A percentile compares a stretch with the other conserved stretches of the same genome.
Evolutionary conservation across 2,888 invertebrate species (phyloP).

Genomic region (Beris chalybata): DNA sequence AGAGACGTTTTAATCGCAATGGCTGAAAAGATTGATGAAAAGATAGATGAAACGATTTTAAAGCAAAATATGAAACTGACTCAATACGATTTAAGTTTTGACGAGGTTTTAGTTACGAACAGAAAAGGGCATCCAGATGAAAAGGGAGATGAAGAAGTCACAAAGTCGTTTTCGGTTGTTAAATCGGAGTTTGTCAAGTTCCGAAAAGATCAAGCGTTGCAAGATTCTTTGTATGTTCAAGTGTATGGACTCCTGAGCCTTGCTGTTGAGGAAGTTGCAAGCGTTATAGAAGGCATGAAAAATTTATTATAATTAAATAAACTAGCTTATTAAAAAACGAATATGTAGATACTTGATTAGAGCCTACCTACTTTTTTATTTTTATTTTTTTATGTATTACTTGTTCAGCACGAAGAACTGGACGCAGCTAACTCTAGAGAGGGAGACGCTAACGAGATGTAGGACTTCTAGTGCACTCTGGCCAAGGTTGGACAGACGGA

Average conservation of each 20-base stretch:
- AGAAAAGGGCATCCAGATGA: neutral
- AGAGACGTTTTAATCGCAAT: constrained; percentile 23
- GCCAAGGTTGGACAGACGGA: too few relatives aligned
- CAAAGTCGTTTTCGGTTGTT: constrained; percentile 19
- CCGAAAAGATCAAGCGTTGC: constrained; percentile 22
- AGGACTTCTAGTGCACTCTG: too few relatives aligned
- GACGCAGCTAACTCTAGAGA: too few relatives aligned
- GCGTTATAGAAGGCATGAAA: constrained; percentile 33
- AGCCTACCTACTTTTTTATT: too few relatives aligned
- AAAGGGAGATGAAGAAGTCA: neutral
- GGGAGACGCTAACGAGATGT: too few relatives aligned
- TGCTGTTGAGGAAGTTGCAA: constrained; percentile 34
- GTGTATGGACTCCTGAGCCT: constrained; percentile 16
- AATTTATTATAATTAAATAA: constrained; percentile 26
- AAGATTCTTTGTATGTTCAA: constrained; percentile 32
- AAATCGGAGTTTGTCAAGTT: constrained; percentile 28
- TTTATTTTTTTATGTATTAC: too few relatives aligned
- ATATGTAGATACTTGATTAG: too few relatives aligned
- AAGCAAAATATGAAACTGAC: constrained; percentile 2
- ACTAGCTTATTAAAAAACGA: neutral
- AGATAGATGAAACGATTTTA: constrained; percentile 23
- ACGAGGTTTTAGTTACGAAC: constrained; percentile 32
- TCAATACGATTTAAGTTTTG: constrained; percentile 28
- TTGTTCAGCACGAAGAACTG: too few relatives aligned
- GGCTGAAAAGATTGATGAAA: constrained; percentile 30